Conservation (phyloP, 2,888 invertebrate genomes). For the Drosophila paranaensis region DNA sequence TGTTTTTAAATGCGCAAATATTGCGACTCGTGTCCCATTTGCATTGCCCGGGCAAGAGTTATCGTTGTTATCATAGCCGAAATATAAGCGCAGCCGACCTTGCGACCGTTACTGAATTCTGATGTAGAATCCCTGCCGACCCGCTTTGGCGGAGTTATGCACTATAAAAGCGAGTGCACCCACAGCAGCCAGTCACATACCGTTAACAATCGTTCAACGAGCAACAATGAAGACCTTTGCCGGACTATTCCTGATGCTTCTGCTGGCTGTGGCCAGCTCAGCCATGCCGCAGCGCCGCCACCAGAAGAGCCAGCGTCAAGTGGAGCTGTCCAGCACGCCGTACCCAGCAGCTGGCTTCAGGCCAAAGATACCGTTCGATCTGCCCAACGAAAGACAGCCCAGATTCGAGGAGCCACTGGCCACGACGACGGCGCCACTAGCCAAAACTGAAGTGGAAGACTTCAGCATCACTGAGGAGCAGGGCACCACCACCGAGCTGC, state of each 20-base stretch:
- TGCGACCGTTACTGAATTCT: slow-evolving; percentile 81
- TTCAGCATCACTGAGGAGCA: slow-evolving; percentile 47
- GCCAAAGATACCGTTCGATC: slow-evolving; percentile 73
- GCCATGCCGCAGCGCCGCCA: slow-evolving; percentile 61
- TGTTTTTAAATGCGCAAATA: slow-evolving; percentile 76
- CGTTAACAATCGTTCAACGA: slow-evolving; percentile 61
- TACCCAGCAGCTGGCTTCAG: slow-evolving; percentile 82
- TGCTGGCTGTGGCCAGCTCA: slow-evolving; percentile 36
- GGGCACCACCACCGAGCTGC: slow-evolving; percentile 32
- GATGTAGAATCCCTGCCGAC: slow-evolving; percentile 64
- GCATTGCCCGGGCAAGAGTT: slow-evolving; percentile 65
- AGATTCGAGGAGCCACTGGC: slow-evolving; percentile 52
- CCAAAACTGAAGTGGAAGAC: slow-evolving; percentile 49
- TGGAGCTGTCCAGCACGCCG: slow-evolving; percentile 73
- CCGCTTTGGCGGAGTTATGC: neutral
- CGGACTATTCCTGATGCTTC: slow-evolving; percentile 54
- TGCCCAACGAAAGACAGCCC: slow-evolving; percentile 71
- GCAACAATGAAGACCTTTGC: slow-evolving; percentile 59
- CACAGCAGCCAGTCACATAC: slow-evolving; percentile 73
- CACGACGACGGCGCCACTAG: slow-evolving; percentile 41
- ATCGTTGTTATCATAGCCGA: slow-evolving; percentile 73
- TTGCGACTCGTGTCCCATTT: slow-evolving; percentile 69
- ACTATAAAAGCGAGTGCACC: slow-evolving; percentile 65
- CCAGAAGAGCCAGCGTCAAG: slow-evolving; percentile 62
- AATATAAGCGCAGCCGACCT: slow-evolving; percentile 54